Evolutionary conservation across 2,888 invertebrate genomes (phyloP).

Genomic region (Drosophila rellima): DNA sequence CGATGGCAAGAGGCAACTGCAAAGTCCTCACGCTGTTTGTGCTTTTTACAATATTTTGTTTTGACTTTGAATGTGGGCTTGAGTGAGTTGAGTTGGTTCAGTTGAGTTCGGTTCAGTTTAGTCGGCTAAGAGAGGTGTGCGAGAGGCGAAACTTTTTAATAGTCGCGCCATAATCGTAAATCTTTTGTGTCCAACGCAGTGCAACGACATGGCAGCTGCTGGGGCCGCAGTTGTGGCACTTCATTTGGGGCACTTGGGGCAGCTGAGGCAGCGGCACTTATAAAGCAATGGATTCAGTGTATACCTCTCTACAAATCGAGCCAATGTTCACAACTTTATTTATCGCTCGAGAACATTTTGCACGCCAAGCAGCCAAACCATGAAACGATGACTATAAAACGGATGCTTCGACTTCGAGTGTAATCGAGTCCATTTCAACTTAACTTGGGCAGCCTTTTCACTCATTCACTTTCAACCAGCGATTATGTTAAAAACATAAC

Average conservation of each 20-base stretch:
- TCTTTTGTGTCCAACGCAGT: conserved; percentile 82
- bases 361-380: conserved; percentile 31
- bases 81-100: conserved; percentile 52
- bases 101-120: conserved; percentile 36
- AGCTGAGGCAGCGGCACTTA: conserved; percentile 55
- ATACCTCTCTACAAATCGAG: conserved; percentile 66
- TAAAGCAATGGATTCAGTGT: conserved; percentile 54
- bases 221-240: conserved; percentile 39
- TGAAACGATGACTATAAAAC: conserved; percentile 32
- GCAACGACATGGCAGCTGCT: conserved; percentile 76
- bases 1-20: conserved; percentile 45
- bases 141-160: conserved; percentile 84
- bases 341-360: conserved; percentile 69
- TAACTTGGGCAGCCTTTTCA: conserved; percentile 8
- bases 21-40: conserved; percentile 44
- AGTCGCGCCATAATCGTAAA: conserved; percentile 84
- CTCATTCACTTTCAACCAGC: neutral
- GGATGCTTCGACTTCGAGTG: conserved; percentile 32
- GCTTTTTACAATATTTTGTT: conserved; percentile 75
- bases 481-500: conserved; percentile 13
- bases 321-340: conserved; percentile 80
- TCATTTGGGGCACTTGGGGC: conserved; percentile 16
- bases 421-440: conserved; percentile 27
- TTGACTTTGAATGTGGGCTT: conserved; percentile 78
- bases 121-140: conserved; percentile 59